Percentiles rank a stretch among this genome's conserved stretches.
Conservation (phyloP, 1,140 invertebrate species). For the Acyrthosiphon pisum region DNA sequence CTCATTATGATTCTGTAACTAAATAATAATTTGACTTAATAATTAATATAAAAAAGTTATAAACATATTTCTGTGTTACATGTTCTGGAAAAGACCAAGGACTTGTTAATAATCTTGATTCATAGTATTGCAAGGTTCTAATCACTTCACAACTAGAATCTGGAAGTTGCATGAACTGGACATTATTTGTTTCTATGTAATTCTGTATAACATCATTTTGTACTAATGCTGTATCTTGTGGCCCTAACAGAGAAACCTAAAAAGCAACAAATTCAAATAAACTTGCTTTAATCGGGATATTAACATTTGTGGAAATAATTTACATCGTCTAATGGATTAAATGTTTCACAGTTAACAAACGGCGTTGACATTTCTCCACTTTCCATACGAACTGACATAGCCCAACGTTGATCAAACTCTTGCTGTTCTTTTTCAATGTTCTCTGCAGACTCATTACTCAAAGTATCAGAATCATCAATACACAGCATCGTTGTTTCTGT, state of each 20-base stretch:
- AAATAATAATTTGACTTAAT: background rate
- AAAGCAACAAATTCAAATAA: background rate
- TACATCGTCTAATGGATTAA: constrained; percentile 15
- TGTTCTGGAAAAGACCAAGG: background rate
- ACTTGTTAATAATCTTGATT: constrained; percentile 5
- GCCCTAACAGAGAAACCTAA: constrained; percentile 10
- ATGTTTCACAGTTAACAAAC: constrained; percentile 2
- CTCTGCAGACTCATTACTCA: constrained; percentile 41
- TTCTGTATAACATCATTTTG: constrained; percentile 40
- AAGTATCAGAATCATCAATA: constrained; percentile 37
- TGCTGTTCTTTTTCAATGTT: constrained; percentile 1
- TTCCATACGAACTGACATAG: constrained; percentile 11
- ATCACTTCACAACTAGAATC: constrained; percentile 44
- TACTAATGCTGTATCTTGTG: constrained; percentile 20
- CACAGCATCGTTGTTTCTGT: background rate
- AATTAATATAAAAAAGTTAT: background rate
- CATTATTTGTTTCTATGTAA: constrained; percentile 37
- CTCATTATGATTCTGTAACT: background rate
- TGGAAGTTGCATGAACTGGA: constrained; percentile 35
- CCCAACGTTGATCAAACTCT: constrained; percentile 50
- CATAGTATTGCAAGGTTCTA: constrained; percentile 41
- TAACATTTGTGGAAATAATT: background rate
- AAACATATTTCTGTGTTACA: background rate
- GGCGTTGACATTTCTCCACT: background rate
- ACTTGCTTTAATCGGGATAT: background rate